Conservation (phyloP, 2,797 vertebrate genomes). For the Leucoraja ocellata region DNA sequence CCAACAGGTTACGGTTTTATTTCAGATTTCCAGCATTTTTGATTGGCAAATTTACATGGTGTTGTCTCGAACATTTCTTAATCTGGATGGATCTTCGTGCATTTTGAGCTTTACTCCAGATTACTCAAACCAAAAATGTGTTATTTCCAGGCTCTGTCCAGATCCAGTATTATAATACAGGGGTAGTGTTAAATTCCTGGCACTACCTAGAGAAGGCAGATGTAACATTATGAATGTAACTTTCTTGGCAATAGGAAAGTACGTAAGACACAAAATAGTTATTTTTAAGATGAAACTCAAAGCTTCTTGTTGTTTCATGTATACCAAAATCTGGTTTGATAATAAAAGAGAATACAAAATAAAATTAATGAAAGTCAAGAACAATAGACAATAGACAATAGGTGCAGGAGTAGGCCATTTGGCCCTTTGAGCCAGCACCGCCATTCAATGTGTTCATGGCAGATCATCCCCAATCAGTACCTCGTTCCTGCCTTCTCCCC, state of each 20-base stretch:
- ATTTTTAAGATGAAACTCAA: not conserved
- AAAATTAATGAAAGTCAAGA: not conserved
- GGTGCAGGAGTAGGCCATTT: no score
- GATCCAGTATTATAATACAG: not conserved
- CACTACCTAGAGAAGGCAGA: not conserved
- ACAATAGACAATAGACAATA: no score
- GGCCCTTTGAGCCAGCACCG: no score
- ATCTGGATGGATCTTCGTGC: not conserved
- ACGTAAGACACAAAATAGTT: not conserved
- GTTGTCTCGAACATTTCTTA: not conserved
- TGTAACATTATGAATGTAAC: not conserved
- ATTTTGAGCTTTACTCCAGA: not conserved
- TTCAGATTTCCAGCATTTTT: no score
- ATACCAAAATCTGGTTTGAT: not conserved
- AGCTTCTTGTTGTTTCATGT: not conserved
- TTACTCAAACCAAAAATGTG: not conserved
- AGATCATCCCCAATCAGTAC: no score
- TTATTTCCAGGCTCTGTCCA: not conserved
- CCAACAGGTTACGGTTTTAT: no score
- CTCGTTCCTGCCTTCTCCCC: no score
- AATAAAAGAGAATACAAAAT: not conserved
- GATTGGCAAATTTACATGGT: not conserved
- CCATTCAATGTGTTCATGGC: no score
- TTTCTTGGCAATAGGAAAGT: not conserved
- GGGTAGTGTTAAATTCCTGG: not conserved